Evolutionary conservation across 2,888 invertebrate species (phyloP), one percentile per base, ranked within the genome.

Genomic region (Caenorhabditis sp.): DNA sequence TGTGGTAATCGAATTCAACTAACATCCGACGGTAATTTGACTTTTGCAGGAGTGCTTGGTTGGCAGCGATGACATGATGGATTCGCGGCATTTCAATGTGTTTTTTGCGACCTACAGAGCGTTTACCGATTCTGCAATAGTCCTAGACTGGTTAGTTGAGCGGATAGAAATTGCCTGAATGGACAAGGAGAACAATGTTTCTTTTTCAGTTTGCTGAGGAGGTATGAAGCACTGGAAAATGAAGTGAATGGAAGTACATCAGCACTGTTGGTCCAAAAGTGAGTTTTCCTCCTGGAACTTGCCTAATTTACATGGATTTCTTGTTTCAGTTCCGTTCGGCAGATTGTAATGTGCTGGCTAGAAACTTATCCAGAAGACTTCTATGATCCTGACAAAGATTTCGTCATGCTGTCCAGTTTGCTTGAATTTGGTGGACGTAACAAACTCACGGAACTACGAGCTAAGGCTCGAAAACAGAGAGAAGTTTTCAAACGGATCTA

Each of bases 301-400:
- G 6, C 10, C 28, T n/a, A n/a, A n/a, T n/a, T n/a, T n/a, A n/a
- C 19, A 51, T 6, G 3, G 16, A 10, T 41, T 59, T 19, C 10
- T 19, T 6, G 26, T 74, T 88, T 69, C 84, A 93, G 93, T 75
- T 92, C 93, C 4, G 89, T 93, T 38, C 91, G 92, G 73, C 93
- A 93, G 38, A 92, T 93, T 54, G 94, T 98, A 88, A 96, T 97
- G 92, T 97, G 98, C 58, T 99, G 99, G 99, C 93, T 99, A 92
- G 98, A 98, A 93, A 96, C 96, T 80, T 98, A 97, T 93, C 96
- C 97, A 51, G 97, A 98, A 93, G 99, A 99, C 93, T 96, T 96
- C 93, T 95, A 95, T 84, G 95, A 96, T 89, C 94, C 95, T 49
- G 96, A 87, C 28, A 83, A 84, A 38, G 88, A 90, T 41, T 95